Evolutionary conservation across 2,113 vertebrate species (phyloP), one percentile per base, ranked within the genome.

Genomic region (Ictalurus punctatus): DNA sequence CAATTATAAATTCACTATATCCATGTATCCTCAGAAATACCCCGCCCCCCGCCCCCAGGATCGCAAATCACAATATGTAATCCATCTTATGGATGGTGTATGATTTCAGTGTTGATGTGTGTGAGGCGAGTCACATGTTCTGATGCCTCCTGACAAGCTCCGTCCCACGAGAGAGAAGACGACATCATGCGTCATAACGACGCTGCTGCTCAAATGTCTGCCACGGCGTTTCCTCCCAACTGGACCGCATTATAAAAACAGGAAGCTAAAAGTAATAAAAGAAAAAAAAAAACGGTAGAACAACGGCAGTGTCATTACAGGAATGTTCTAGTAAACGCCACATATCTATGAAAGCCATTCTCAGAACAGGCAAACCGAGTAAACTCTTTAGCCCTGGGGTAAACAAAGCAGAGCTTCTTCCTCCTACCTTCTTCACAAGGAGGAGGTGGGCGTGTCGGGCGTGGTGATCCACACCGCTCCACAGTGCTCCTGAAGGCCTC

Each of bases 101-200:
- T 74, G 56, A 83, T 87, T 87, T 85, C 82, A 73, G 84, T 40
- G 63, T 58, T 90, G 83, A 89, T 80, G 80, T 84, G 79, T 56
- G 59, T 86, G 91, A 92, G 88, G 87, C 90, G 87, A 91, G 84
- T 92, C 91, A 90, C 84, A 65, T 40, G 37, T 40, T 40, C 90
- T 91, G 89, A 92, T 90, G 85, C 90, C 73, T 90, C 84, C 89
- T 92, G 92, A 91, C 91, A 93, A 87, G 81, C 78, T 86, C 87
- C 87, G 89, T 82, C 89, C 90, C 81, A 88, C 37, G 30, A 88
- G 89, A 80, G 89, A 90, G 87, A 74, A 67, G 85, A 83, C 71
- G 88, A 82, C 74, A 56, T 67, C 89, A 78, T 85, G 86, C 79
- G 76, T 83, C 84, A 85, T 37, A 83, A 88, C 86, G 86, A 84